Base-by-base conservation (phyloP, 2,888 invertebrate genomes). In the Mystacides longicornis region DNA sequence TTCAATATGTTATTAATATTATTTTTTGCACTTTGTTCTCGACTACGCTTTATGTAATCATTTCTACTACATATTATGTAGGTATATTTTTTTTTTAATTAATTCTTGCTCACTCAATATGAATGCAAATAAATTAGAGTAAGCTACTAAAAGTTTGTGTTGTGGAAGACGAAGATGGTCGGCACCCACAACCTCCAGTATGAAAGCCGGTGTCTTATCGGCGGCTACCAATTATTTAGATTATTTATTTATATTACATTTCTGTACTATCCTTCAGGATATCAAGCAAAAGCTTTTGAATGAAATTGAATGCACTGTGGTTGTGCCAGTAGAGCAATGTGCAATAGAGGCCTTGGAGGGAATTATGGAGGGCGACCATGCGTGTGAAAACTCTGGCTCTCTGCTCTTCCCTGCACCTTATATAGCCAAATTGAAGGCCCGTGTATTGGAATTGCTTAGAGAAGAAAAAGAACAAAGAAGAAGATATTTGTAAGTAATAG, bases 271-370 rank as follows among this genome's bases (percentile, higher is more conserved):
- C n/a, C 65, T 70, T 16, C 64, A 89, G 86, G 74, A 80, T 64
- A 81, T 85, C 67, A 83, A 88, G 69, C 93, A 93, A 69, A 78
- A 77, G 57, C 79, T 85, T 66, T 70, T 94, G 66, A 93, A 93
- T 65, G 83, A 89, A 54, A 82, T 93, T 2, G 81, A 86, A 51
- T 78, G 82, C 55, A 80, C 85, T 2, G 79, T 88, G 0, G 71
- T 89, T 5, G 65, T 91, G 20, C 81, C 81, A 27, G 79, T 88
- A 64, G 79, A 84, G 66, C 90, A 89, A 66, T 72, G 90, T 20
- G 71, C 80, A 3, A 75, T 78, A 0, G 68, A 76, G 0, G 74
- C 75, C 1, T 63, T 77, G 43, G 57, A 47, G 23, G 49, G 22
- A 1, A 47, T 42, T 50, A 43, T 45, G 60, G 63, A 5, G 63